Conservation (phyloP, 2,113 vertebrate genomes). For the Corythoichthys haematopterus region DNA sequence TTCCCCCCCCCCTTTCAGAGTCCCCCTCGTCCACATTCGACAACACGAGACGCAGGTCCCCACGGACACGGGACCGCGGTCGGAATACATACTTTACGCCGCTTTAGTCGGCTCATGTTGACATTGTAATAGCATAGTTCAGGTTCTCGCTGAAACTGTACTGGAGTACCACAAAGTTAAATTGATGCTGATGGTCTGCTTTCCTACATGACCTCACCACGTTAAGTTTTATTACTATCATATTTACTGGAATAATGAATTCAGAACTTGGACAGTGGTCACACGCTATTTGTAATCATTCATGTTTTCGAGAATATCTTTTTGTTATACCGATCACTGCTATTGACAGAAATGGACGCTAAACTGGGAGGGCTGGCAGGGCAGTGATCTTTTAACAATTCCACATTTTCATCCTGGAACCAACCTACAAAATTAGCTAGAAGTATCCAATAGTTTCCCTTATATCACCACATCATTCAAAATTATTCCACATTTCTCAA, state of each 20-base stretch:
- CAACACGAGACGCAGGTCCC: slow-evolving; percentile 37
- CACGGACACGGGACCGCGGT: slow-evolving; percentile 45
- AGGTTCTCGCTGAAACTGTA: slow-evolving; percentile 19
- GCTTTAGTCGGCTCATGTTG: slow-evolving; percentile 22
- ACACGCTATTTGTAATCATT: neutral
- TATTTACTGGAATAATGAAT: neutral
- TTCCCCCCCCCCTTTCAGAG: slow-evolving; percentile 55
- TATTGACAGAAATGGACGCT: too few relatives aligned
- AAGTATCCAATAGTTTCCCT: too few relatives aligned
- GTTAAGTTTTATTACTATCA: neutral
- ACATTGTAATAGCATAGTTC: slow-evolving; percentile 43
- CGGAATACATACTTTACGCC: slow-evolving; percentile 42
- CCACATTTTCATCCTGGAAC: too few relatives aligned
- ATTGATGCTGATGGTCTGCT: slow-evolving; percentile 28
- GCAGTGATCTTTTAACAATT: too few relatives aligned
- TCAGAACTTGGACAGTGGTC: neutral
- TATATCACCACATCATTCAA: too few relatives aligned
- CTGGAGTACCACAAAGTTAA: slow-evolving; percentile 21
- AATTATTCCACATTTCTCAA: too few relatives aligned
- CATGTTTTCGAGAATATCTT: too few relatives aligned
- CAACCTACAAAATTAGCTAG: too few relatives aligned
- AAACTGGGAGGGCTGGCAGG: too few relatives aligned
- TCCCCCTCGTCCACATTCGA: slow-evolving; percentile 42
- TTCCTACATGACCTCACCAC: slow-evolving; percentile 21
- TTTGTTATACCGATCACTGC: too few relatives aligned